Conservation (phyloP, 2,797 vertebrate genomes). For the Ambastaia sidthimunki region DNA sequence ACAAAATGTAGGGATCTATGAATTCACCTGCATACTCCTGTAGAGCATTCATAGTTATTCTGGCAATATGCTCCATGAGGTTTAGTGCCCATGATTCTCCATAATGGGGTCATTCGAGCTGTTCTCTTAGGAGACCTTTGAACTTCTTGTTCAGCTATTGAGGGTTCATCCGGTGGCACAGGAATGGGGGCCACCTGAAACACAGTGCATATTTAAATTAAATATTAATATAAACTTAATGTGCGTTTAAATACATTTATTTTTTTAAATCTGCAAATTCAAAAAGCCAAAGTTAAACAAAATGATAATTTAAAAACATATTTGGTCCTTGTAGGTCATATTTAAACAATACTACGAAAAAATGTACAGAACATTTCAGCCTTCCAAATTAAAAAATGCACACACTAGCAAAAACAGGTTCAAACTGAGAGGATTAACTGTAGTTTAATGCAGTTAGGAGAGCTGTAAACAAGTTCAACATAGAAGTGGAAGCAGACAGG, state of each 20-base stretch:
- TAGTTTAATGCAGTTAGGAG: neutral
- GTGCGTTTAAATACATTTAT: too few relatives aligned
- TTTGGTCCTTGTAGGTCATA: neutral
- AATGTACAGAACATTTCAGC: neutral
- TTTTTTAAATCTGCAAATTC: too few relatives aligned
- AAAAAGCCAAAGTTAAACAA: too few relatives aligned
- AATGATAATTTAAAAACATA: too few relatives aligned
- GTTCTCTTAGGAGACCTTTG: conserved; percentile 44
- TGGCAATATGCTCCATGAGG: conserved; percentile 76
- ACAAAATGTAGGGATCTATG: neutral
- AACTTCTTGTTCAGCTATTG: conserved; percentile 49
- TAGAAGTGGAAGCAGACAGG: neutral
- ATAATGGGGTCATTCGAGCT: conserved; percentile 78
- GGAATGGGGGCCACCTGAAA: conserved; percentile 69
- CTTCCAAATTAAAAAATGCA: neutral
- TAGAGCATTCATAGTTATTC: conserved; percentile 76
- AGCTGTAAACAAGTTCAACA: neutral
- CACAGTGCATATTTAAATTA: neutral
- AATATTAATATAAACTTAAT: too few relatives aligned
- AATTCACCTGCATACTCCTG: conserved; percentile 77
- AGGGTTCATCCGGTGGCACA: conserved; percentile 43
- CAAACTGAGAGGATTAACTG: neutral
- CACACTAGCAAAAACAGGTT: neutral
- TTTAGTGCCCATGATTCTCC: conserved; percentile 83
- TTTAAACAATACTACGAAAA: neutral